These are phyloP conservation scores for Chironomus striatipennis DNA, from an alignment of 1,140 invertebrate genomes.

Conservation along the genomic window DNA sequence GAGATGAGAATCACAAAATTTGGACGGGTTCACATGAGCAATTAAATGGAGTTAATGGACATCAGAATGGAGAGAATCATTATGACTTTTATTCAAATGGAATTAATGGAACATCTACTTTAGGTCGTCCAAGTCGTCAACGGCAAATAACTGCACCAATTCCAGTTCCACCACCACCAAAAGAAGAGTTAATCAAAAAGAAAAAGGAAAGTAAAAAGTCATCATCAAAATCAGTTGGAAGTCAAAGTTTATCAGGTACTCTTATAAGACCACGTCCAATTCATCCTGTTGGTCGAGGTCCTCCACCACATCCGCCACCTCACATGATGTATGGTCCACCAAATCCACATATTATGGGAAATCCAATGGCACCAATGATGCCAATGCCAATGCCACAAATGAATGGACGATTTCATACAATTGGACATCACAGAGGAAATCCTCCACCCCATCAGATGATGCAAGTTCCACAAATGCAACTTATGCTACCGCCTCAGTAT, in stretches of 20 bases:
- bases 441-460: slow-evolving; percentile 28
- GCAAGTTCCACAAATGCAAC: slow-evolving; percentile 26
- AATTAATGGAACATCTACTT: slow-evolving; percentile 49
- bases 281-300: slow-evolving; percentile 30
- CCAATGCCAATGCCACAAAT: slow-evolving; percentile 15
- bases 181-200: slow-evolving; percentile 36
- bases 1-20: slow-evolving; percentile 88
- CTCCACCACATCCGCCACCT: slow-evolving; percentile 27
- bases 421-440: neutral
- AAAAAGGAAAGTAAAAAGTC: slow-evolving; percentile 35
- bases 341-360: slow-evolving; percentile 31
- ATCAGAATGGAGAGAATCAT: slow-evolving; percentile 41
- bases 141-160: slow-evolving; percentile 69
- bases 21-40: slow-evolving; percentile 75
- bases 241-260: slow-evolving; percentile 39
- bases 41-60: slow-evolving; percentile 45
- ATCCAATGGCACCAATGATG: slow-evolving; percentile 25
- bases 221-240: slow-evolving; percentile 34
- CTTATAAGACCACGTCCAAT: slow-evolving; percentile 39
- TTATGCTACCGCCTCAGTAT: slow-evolving; percentile 37
- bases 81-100: slow-evolving; percentile 57
- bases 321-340: slow-evolving; percentile 34
- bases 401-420: slow-evolving; percentile 14
- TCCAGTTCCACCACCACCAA: slow-evolving; percentile 62
- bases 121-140: slow-evolving; percentile 65